Evolutionary conservation across 2,113 vertebrate genomes (phyloP).

Genomic region (Condylura cristata): DNA sequence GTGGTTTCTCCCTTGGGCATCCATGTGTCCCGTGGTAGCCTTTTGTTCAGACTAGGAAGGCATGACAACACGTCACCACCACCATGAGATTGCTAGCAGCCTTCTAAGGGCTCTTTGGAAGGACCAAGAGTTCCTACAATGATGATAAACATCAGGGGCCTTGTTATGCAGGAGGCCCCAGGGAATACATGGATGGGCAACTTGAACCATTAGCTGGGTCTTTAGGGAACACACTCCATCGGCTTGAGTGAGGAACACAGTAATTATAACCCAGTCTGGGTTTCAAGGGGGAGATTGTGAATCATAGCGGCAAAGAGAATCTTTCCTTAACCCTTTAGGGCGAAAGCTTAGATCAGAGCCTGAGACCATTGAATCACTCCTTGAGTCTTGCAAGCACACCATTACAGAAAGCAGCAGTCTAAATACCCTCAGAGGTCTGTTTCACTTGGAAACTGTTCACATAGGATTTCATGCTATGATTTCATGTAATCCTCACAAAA

Average conservation of each 20-base stretch:
- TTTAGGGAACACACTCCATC: background rate
- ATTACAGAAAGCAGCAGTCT: background rate
- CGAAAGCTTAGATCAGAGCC: background rate
- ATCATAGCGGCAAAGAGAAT: background rate
- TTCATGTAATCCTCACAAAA: conserved; percentile 4
- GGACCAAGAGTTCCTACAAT: background rate
- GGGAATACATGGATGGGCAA: background rate
- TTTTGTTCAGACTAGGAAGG: background rate
- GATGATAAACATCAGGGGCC: conserved; percentile 16
- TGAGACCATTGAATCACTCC: background rate
- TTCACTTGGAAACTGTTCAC: conserved; percentile 25
- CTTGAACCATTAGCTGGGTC: conserved; percentile 28
- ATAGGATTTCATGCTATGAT: background rate
- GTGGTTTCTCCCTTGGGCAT: background rate
- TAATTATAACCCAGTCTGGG: background rate
- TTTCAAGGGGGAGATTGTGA: background rate
- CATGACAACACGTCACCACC: conserved; percentile 17
- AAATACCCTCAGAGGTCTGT: background rate
- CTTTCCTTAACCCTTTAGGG: background rate
- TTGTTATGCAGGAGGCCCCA: conserved; percentile 49
- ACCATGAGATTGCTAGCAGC: background rate
- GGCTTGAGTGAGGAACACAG: background rate
- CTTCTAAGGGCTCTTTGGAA: conserved; percentile 25
- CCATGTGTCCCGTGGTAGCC: background rate
- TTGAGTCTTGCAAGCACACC: background rate